Evolutionary conservation across 2,797 vertebrate species (phyloP).

Genomic region (Urocyon cinereoargenteus): DNA sequence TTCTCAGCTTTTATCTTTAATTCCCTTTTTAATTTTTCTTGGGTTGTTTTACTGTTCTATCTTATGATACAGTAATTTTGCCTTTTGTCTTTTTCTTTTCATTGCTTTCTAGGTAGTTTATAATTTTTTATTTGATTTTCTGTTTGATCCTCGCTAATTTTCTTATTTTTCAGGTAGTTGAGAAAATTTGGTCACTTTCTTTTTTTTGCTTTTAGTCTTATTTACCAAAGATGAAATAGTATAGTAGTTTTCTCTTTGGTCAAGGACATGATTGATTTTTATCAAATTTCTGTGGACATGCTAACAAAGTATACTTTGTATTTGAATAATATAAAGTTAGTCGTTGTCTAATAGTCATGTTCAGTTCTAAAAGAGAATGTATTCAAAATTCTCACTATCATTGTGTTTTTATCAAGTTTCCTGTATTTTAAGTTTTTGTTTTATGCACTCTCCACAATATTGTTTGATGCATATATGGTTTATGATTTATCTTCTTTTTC

Average conservation of each 20-base stretch:
- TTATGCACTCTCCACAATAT: neutral
- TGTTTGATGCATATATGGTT: neutral
- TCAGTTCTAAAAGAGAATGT: neutral
- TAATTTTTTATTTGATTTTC: conserved; percentile 40
- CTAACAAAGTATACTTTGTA: neutral
- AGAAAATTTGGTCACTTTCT: conserved; percentile 12
- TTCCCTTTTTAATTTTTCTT: neutral
- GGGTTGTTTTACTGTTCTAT: neutral
- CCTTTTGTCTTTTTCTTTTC: neutral
- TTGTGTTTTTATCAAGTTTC: conserved; percentile 30
- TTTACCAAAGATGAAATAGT: neutral
- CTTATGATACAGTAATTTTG: neutral
- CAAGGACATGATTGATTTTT: neutral
- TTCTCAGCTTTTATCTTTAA: conserved; percentile 36
- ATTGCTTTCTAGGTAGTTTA: neutral
- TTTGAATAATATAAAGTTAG: neutral
- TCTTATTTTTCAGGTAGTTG: conserved; percentile 39
- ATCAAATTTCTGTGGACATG: neutral
- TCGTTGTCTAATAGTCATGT: neutral
- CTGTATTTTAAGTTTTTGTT: neutral
- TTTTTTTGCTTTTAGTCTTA: conserved; percentile 23
- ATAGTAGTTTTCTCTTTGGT: neutral
- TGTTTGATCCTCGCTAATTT: conserved; percentile 7
- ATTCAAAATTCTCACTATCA: conserved; percentile 35
- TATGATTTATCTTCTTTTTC: neutral